Base-by-base conservation (phyloP, 1,140 invertebrate species). In the Drosophila sp. region DNA sequence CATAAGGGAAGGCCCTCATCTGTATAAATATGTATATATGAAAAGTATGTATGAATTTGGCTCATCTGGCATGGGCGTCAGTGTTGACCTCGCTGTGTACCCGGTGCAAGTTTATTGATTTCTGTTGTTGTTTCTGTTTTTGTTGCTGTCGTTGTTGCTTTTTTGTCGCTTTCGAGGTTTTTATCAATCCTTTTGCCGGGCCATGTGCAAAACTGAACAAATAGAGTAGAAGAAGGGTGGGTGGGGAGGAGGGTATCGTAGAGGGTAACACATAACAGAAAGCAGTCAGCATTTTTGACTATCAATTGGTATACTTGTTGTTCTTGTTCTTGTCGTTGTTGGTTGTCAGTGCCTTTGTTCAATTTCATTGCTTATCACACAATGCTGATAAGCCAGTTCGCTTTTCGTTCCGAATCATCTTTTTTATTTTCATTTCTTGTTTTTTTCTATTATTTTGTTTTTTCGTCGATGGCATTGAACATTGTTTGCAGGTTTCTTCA, bases 401-500 rank as follows among this genome's bases (percentile, higher is more conserved):
- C 4, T 54, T 56, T 62, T 58, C 57, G 78, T 72, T 76, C 36
- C 64, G 70, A 63, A 43, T 70, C 62, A 73, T 71, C 58, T 72
- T 74, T 57, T 75, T 80, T 79, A 43, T 53, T 63, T 41, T 76
- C 61, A 25, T 58, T 62, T 34, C n/a, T n/a, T n/a, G n/a, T 16
- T 27, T 65, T 64, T 40, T 25, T 71, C 8, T 50, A 7, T 70
- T 45, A 61, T 54, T 57, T 61, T 72, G 78, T 69, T 72, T 78
- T 72, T 75, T 81, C 51, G 48, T 54, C 34, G 66, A 70, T 86
- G 82, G 82, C 82, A 86, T 86, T 86, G 82, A 86, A 89, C 78
- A 79, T 67, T 76, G 78, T 73, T 82, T 84, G 78, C 78, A 78
- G 78, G 82, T 87, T 86, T 86, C 86, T 86, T 86, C 82, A 86